phyloP scores from a whole-genome alignment of 35 echinoderm and acorn worm genomes.

The Acanthaster planci region DNA sequence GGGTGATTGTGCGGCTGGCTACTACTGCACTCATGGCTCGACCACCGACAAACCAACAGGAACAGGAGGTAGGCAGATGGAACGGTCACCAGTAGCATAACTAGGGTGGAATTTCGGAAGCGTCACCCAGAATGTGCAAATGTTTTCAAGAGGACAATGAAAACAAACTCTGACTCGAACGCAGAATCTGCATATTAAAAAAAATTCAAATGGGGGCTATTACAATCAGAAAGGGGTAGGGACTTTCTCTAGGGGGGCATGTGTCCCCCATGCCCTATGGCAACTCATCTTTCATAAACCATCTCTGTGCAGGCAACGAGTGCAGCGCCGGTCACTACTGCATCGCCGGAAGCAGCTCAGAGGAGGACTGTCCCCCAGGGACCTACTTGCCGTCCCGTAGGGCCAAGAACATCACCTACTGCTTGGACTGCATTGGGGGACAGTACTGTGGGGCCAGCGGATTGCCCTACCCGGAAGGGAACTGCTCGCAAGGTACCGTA shows the following conservation, averaged over 20 bases:
- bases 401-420: conserved; percentile 90
- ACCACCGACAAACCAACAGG: conserved; percentile 73
- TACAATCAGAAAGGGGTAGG: too few relatives aligned
- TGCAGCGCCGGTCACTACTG: conserved; percentile 92
- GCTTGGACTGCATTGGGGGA: conserved; percentile 84
- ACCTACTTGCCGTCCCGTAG: conserved; percentile 78
- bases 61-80: conserved; percentile 56
- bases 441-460: conserved; percentile 94
- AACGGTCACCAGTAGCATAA: too few relatives aligned
- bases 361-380: conserved; percentile 79
- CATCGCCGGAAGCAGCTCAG: conserved; percentile 68
- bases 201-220: too few relatives aligned
- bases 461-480: conserved; percentile 76
- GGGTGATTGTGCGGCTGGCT: conserved; percentile 75
- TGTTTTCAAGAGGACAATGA: too few relatives aligned
- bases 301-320: conserved; percentile 51
- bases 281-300: background rate
- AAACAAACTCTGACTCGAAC: too few relatives aligned
- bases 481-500: conserved; percentile 80
- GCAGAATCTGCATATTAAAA: too few relatives aligned
- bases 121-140: too few relatives aligned
- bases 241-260: too few relatives aligned
- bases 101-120: too few relatives aligned
- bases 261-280: too few relatives aligned
- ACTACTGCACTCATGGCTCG: conserved; percentile 68